These are phyloP conservation scores for Phodopus roborovskii DNA, from an alignment of 2,113 vertebrate genomes.

Conservation along the genomic window DNA sequence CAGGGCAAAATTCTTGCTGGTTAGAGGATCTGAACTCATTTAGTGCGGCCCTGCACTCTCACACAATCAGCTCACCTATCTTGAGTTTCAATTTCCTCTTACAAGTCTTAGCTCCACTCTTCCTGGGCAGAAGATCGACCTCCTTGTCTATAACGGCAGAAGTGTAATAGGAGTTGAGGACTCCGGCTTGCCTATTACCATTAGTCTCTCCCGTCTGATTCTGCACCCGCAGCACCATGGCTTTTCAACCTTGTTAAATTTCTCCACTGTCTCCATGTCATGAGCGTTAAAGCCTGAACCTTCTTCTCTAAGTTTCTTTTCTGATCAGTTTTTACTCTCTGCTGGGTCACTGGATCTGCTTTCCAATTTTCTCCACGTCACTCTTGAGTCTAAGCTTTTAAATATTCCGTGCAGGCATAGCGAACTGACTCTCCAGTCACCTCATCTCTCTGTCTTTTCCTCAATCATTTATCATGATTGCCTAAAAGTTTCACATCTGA, in stretches of 20 bases:
- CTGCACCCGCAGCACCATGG: neutral
- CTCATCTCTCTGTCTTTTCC: neutral
- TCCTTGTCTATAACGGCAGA: constrained; percentile 61
- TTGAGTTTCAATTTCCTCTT: constrained; percentile 81
- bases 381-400: constrained; percentile 21
- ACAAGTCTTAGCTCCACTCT: constrained; percentile 68
- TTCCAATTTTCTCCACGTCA: neutral
- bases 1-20: neutral
- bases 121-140: constrained; percentile 49
- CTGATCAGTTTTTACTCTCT: constrained; percentile 11
- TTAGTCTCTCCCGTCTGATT: constrained; percentile 34
- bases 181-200: constrained; percentile 20
- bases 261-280: neutral
- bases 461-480: neutral
- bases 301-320: neutral
- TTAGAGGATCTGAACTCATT: constrained; percentile 60
- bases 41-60: neutral
- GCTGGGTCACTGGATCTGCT: neutral
- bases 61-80: constrained; percentile 73
- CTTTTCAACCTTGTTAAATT: constrained; percentile 39
- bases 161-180: constrained; percentile 49
- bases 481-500: neutral
- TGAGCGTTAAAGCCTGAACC: neutral
- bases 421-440: neutral
- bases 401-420: neutral